Evolutionary conservation across 2,888 invertebrate species (phyloP), one percentile per base, ranked within the genome.

Genomic region (Bhutanitis thaidina): DNA sequence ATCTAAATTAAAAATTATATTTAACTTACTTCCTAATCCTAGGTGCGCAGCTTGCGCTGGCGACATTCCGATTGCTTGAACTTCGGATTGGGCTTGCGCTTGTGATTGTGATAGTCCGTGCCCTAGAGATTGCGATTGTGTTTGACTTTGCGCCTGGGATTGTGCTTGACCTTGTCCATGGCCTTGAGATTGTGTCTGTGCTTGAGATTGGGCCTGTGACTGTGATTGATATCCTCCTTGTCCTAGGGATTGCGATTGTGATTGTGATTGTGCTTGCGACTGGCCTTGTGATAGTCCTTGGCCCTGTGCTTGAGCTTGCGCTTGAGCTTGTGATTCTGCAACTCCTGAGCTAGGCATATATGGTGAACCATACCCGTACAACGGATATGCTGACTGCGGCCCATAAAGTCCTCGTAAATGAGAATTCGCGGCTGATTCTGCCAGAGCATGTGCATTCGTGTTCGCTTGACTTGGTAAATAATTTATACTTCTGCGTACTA

Each of bases 141-240:
- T 7, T 1, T 27, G 27, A 3, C 4, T 1, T 10, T 46, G 27
- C 7, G 29, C 15, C 14, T 32, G 47, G 12, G 39, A 39, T 37
- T 49, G 51, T 10, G 46, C 27, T n/a, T 52, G 49, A 9, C 44
- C 40, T 7, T 38, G 43, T 13, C 47, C 16, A 43, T 38, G 45
- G 1, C 25, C 45, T 29, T 34, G 25, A 1, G 37, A 12, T 16
- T 40, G 39, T 16, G 51, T 9, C 29, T 49, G 49, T 20, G 37
- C 43, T 15, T 43, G 43, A 3, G 39, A 5, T 7, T 50, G 50
- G 15, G 44, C 36, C 12, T 30, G 39, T 1, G 47, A 8, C 25
- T 47, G 43, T 1, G 35, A 41, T 7, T 50, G 46, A 5, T 46
- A 25, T 20, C 37, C 13, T 8, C 37, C 36, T 3, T 46, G 29